phyloP scores from a whole-genome alignment of 2,888 invertebrate species.

The Petrolisthes manimaculis region DNA sequence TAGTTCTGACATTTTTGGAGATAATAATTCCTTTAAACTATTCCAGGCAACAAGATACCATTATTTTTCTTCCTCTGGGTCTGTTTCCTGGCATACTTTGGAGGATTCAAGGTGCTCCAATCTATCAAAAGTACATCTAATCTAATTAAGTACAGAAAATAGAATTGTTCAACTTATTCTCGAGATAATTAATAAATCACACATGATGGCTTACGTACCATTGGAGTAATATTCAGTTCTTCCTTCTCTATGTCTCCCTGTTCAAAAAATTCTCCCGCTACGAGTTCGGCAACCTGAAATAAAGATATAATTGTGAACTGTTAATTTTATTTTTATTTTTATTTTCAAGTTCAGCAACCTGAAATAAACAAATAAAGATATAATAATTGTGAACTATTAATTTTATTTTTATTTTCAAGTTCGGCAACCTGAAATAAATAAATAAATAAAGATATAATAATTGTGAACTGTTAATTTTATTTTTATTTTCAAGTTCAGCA shows the following conservation, averaged over 20 bases:
- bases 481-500: too few species aligned
- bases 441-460: constrained; percentile 14
- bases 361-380: constrained; percentile 47
- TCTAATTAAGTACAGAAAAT: too few species aligned
- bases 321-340: neutral
- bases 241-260: constrained; percentile 72
- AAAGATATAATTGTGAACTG: neutral
- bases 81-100: too few species aligned
- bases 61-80: too few species aligned
- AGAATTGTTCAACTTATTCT: too few species aligned
- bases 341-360: constrained; percentile 70
- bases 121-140: too few species aligned
- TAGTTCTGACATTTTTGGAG: too few species aligned
- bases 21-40: too few species aligned
- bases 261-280: constrained; percentile 72
- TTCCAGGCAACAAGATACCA: too few species aligned
- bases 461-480: neutral
- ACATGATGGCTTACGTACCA: constrained; percentile 68
- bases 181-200: neutral
- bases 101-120: too few species aligned
- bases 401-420: too few species aligned
- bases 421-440: constrained; percentile 70
- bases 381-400: neutral
- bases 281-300: constrained; percentile 71
- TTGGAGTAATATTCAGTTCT: constrained; percentile 71